These are phyloP conservation scores for Tetraodon nigroviridis DNA, from an alignment of 2,113 vertebrate genomes.

Conservation along the genomic window DNA sequence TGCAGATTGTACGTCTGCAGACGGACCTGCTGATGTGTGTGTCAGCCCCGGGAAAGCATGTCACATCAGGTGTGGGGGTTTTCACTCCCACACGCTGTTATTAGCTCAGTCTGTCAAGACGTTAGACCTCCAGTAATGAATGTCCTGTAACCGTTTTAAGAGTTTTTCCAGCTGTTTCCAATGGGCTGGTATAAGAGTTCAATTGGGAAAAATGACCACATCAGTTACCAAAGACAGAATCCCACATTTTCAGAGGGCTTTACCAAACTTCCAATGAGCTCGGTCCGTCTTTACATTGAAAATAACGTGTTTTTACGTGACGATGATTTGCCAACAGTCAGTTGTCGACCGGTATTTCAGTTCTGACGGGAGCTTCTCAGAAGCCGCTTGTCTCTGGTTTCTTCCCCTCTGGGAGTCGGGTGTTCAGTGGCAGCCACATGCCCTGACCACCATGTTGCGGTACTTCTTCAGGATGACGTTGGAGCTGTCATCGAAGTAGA, in stretches of 20 bases:
- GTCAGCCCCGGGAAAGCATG: constrained; percentile 12
- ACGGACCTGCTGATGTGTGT: constrained; percentile 16
- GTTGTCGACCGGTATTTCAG: constrained; percentile 7
- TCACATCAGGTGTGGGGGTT: not conserved
- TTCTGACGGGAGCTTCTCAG: constrained; percentile 12
- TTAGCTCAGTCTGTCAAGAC: constrained; percentile 31
- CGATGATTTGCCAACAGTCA: too few relatives aligned
- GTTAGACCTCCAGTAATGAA: constrained; percentile 22
- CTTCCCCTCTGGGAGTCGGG: not conserved
- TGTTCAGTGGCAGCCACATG: constrained; percentile 91
- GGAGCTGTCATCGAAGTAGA: constrained; percentile 97
- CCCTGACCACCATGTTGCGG: constrained; percentile 96
- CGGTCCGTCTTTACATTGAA: too few relatives aligned
- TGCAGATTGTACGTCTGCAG: constrained; percentile 9
- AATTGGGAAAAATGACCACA: constrained; percentile 19
- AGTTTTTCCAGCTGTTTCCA: constrained; percentile 19
- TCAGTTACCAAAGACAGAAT: constrained; percentile 12
- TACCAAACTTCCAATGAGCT: too few relatives aligned
- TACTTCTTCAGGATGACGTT: constrained; percentile 98
- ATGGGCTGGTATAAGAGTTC: constrained; percentile 7
- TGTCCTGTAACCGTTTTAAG: too few relatives aligned
- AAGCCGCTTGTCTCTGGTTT: constrained; percentile 14
- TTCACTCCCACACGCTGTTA: constrained; percentile 17
- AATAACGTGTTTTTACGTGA: too few relatives aligned
- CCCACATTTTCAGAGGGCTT: not conserved